Percentiles rank a stretch among this genome's conserved stretches.
phyloP scores from a whole-genome alignment of 2,113 vertebrate genomes.

The Chloebia gouldiae region DNA sequence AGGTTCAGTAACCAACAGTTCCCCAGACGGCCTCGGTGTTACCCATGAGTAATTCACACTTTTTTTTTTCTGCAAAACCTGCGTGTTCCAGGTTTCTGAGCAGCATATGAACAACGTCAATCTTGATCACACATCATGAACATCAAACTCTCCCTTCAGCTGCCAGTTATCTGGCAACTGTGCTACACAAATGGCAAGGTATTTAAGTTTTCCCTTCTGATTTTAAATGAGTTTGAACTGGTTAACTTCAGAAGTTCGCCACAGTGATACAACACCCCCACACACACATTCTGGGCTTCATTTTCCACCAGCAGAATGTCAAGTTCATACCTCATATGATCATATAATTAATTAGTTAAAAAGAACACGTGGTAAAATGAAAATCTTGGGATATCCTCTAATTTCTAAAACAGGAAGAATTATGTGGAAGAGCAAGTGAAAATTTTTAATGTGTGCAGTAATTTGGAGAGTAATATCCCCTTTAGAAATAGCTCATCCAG shows the following conservation, averaged over 20 bases:
- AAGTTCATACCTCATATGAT: background rate
- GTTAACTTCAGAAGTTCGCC: background rate
- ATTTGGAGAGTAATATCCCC: background rate
- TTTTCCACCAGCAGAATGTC: background rate
- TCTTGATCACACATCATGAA: background rate
- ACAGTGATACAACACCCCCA: background rate
- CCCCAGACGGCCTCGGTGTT: fast-evolving
- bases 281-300: background rate
- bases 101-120: background rate
- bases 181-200: background rate
- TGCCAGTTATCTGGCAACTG: background rate
- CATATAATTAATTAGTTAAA: background rate
- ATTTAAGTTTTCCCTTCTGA: background rate
- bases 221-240: background rate
- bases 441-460: background rate
- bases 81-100: background rate
- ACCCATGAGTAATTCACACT: background rate
- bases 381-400: background rate
- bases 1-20: fast-evolving
- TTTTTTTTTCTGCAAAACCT: background rate
- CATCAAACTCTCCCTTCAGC: background rate
- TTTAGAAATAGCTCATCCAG: background rate
- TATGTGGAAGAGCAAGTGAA: background rate
- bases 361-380: background rate
- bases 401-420: background rate